These are phyloP conservation scores for Aphelenchoides bicaudatus DNA, from an alignment of 2,888 invertebrate species.

Conservation along the genomic window DNA sequence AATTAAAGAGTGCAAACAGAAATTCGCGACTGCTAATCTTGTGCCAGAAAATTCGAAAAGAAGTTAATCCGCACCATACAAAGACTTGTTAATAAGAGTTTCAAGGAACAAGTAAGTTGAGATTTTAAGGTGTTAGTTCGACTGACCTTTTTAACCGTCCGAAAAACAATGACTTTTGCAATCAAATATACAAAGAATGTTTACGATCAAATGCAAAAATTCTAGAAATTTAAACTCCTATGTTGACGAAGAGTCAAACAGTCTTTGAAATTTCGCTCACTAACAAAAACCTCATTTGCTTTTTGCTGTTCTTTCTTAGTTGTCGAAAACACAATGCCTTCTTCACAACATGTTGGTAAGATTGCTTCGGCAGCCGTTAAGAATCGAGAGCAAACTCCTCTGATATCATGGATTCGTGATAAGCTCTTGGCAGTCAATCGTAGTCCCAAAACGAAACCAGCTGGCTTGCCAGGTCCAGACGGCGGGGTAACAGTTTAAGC, in stretches of 20 bases:
- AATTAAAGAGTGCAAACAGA: not conserved
- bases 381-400: slow-evolving; percentile 52
- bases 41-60: no score
- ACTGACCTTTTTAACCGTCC: no score
- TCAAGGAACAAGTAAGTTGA: no score
- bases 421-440: slow-evolving; percentile 51
- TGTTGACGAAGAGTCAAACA: no score
- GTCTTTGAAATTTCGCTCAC: no score
- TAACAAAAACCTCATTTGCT: not conserved
- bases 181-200: not conserved
- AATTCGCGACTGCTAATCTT: no score
- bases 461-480: slow-evolving; percentile 49
- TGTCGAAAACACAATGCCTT: slow-evolving; percentile 4
- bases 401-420: slow-evolving; percentile 51
- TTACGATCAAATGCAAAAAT: no score
- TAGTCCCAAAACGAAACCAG: slow-evolving; percentile 44
- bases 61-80: not conserved
- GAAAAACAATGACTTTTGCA: no score
- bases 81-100: no score
- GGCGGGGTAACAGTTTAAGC: slow-evolving; percentile 41
- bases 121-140: no score
- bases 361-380: slow-evolving; percentile 50
- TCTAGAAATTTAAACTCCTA: slow-evolving; percentile 3
- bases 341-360: slow-evolving; percentile 31
- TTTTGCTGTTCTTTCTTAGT: not conserved